Evolutionary conservation across 2,888 invertebrate genomes (phyloP).

Genomic region (Lasius fuliginosus): DNA sequence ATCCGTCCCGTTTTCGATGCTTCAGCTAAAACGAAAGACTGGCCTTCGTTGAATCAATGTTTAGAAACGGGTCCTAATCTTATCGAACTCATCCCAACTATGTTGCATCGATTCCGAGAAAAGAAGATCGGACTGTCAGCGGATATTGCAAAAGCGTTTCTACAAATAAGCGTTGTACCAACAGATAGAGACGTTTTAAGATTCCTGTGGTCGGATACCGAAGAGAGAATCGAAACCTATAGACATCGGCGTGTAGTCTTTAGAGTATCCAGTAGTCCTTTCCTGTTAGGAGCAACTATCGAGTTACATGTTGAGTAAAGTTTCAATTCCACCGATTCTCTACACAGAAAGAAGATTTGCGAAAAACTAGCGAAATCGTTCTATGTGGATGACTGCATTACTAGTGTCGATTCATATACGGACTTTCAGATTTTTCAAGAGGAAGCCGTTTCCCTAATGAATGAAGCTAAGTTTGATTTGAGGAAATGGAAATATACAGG

Average conservation of each 20-base stretch:
- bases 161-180: no score
- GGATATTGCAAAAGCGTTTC: no score
- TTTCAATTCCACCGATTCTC: no score
- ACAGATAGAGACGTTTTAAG: no score
- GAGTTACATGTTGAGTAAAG: not conserved
- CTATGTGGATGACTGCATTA: no score
- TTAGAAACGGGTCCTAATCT: not conserved
- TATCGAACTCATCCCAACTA: not conserved
- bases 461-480: slow-evolving; percentile 14
- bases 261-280: not conserved
- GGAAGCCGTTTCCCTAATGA: not conserved
- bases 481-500: slow-evolving; percentile 30
- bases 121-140: no score
- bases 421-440: not conserved
- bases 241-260: no score
- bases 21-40: rapidly evolving
- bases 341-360: no score
- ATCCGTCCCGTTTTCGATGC: not conserved
- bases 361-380: no score
- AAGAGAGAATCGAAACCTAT: no score
- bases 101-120: no score
- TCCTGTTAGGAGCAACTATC: not conserved
- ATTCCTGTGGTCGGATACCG: no score
- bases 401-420: not conserved
- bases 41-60: not conserved